Base-by-base conservation (phyloP, 2,797 vertebrate species). In the Moxostoma hubbsi region DNA sequence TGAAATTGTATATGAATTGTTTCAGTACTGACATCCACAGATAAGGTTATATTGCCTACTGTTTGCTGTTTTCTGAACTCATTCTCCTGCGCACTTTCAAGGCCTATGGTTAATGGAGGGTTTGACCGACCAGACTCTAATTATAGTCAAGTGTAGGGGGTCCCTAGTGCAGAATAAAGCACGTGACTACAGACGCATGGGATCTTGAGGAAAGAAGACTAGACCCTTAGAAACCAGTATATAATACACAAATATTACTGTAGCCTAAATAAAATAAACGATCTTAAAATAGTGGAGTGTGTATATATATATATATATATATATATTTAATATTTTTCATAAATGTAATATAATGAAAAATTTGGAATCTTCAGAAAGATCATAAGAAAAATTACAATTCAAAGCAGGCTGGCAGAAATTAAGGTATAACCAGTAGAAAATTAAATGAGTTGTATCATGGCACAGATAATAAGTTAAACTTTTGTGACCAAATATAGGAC, bases 71-170 rank as follows among this genome's bases (percentile, higher is more conserved):
- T 36, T 74, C 18, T 61, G 65, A 71, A 68, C 61, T 76, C 12
- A 72, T 57, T 75, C 63, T 81, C 63, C 53, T 61, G 50, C 64
- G 74, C 49, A 72, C 70, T 67, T 81, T 81, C 53, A 76, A 36
- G 80, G 68, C 65, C 70, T 67, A 63, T 87, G 71, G 66, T 84
- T 87, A 87, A 87, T 84, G 86, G 77, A 80, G 75, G 84, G 82
- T 84, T 86, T 77, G 76, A 61, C 77, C 79, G 64, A 72, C 64
- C 83, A 87, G 87, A 77, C 85, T 86, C 75, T 86, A 85, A 87
- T 84, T 86, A 82, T 86, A 87, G 72, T 86, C 83, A 88, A 82
- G 78, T 70, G 79, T 85, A 79, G 64, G 77, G 49, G 61, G 73
- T 84, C 64, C 66, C 69, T 64, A 18, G 77, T 75, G 15, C 13